These are phyloP conservation scores for Stichopus chloronotus DNA, from an alignment of 35 echinoderm and acorn worm genomes.

Conservation along the genomic window DNA sequence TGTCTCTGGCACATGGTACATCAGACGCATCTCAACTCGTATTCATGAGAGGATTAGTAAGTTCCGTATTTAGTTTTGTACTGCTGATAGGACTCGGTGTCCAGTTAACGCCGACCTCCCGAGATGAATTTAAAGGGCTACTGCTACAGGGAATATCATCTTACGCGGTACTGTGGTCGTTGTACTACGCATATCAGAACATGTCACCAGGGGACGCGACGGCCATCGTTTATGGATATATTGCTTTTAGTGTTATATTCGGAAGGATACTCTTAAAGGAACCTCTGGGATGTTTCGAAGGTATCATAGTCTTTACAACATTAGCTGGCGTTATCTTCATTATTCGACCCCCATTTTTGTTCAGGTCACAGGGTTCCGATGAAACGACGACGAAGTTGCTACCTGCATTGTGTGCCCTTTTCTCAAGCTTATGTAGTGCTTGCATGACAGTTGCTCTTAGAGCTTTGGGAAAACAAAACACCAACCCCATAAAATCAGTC, in stretches of 20 bases:
- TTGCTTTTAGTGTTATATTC: conserved; percentile 22
- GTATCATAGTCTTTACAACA: background rate
- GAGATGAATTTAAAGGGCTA: background rate
- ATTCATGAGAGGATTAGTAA: background rate
- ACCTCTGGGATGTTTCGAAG: conserved; percentile 3
- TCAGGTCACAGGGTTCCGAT: background rate
- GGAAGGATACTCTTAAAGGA: background rate
- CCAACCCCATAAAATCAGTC: background rate
- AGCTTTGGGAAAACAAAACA: conserved; percentile 6
- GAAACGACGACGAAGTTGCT: background rate
- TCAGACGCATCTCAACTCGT: background rate
- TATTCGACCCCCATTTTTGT: conserved; percentile 10
- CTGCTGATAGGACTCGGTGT: background rate
- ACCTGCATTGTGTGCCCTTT: background rate
- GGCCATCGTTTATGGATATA: conserved; percentile 8
- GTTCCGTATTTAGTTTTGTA: background rate
- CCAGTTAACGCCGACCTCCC: background rate
- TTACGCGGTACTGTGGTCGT: background rate
- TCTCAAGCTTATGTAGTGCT: background rate
- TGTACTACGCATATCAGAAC: conserved; percentile 25
- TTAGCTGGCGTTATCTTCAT: conserved; percentile 5
- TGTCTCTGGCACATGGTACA: background rate
- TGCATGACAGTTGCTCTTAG: background rate
- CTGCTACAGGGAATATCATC: background rate
- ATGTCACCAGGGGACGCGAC: background rate